phyloP scores from a whole-genome alignment of 2,797 vertebrate species.

The Anguilla anguilla region DNA sequence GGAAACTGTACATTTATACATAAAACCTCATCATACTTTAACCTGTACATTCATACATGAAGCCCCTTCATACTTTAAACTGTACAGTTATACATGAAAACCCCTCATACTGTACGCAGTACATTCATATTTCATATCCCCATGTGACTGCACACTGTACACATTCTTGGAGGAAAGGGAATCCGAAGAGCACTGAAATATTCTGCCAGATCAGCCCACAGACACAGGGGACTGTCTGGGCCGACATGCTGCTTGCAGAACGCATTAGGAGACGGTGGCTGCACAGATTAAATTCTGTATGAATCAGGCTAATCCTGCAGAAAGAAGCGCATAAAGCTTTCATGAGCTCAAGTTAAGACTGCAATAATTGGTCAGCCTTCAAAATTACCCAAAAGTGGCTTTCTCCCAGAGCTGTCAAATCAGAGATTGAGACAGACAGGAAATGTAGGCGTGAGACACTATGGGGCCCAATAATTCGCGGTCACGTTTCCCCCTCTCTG shows the following conservation, averaged over 20 bases:
- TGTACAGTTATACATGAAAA: background rate
- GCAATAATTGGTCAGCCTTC: slow-evolving; percentile 41
- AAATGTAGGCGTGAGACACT: slow-evolving; percentile 41
- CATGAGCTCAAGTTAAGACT: background rate
- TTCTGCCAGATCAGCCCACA: background rate
- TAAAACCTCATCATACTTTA: background rate
- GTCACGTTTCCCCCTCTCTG: slow-evolving; percentile 34
- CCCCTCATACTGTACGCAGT: background rate
- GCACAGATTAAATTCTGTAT: background rate
- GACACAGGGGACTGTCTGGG: background rate
- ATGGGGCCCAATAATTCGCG: slow-evolving; percentile 60
- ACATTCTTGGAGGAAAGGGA: background rate
- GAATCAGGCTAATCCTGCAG: background rate
- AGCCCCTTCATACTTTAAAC: too few species aligned
- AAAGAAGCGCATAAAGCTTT: background rate
- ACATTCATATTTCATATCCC: background rate
- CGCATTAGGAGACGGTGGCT: slow-evolving; percentile 9
- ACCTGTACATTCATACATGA: background rate
- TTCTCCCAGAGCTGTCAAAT: slow-evolving; percentile 28
- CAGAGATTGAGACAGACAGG: slow-evolving; percentile 43
- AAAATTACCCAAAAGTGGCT: slow-evolving; percentile 48
- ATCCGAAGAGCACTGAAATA: background rate
- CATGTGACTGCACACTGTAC: background rate
- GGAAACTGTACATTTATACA: background rate
- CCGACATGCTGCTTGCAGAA: background rate